Percentiles rank a stretch among this genome's conserved stretches.
phyloP scores from a whole-genome alignment of 2,888 invertebrate species.

The Philhelius pedissequus region DNA sequence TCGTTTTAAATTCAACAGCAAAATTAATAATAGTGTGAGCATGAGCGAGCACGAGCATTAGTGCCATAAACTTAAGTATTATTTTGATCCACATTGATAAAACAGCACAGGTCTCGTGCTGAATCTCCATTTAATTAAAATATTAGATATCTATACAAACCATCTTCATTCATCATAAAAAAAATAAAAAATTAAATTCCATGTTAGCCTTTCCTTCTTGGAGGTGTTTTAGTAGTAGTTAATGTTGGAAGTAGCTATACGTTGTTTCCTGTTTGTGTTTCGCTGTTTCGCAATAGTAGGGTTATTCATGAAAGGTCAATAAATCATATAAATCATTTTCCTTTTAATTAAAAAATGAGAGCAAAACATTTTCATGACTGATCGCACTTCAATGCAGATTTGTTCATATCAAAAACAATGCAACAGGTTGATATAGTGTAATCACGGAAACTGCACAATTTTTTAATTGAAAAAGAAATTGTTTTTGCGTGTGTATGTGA shows the following conservation, averaged over 20 bases:
- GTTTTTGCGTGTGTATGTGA: too few species aligned
- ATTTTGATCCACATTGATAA: background rate
- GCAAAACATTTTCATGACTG: background rate
- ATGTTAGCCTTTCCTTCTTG: background rate
- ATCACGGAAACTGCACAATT: too few species aligned
- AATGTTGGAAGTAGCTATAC: background rate
- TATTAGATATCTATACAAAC: background rate
- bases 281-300: background rate
- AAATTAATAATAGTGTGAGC: too few species aligned
- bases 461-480: too few species aligned
- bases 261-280: background rate
- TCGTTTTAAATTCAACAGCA: too few species aligned
- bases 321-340: background rate
- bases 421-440: background rate
- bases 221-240: background rate
- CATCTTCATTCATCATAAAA: background rate
- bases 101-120: background rate
- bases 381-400: background rate
- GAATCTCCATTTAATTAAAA: slow-evolving; percentile 1
- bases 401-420: background rate
- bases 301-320: background rate
- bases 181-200: background rate
- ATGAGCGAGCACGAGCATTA: too few species aligned
- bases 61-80: background rate
- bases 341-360: background rate